phyloP scores from a whole-genome alignment of 1,140 invertebrate species.

The Drosophila rhopaloa region DNA sequence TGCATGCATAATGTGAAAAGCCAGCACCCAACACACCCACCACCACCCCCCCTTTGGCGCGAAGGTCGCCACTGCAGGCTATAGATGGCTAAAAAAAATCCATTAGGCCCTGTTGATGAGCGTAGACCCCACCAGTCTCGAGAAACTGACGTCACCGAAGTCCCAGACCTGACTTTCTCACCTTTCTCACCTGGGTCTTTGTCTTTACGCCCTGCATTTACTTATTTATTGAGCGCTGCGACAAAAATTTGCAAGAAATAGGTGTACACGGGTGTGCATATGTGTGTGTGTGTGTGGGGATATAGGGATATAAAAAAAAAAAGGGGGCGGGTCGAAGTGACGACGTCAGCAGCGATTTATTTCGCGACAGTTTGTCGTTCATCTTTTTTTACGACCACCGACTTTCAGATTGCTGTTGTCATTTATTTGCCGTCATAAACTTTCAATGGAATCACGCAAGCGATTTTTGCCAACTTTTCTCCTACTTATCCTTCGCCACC shows the following conservation, averaged over 20 bases:
- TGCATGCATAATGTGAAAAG: constrained; percentile 72
- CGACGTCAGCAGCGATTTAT: constrained; percentile 76
- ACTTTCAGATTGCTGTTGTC: constrained; percentile 54
- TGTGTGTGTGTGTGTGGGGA: not conserved
- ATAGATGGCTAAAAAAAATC: constrained; percentile 36
- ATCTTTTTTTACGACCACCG: constrained; percentile 70
- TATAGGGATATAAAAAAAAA: not conserved
- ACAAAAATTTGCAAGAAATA: constrained; percentile 55
- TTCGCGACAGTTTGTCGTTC: constrained; percentile 71
- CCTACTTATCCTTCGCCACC: constrained; percentile 41
- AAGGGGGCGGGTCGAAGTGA: constrained; percentile 8
- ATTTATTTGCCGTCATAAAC: constrained; percentile 75
- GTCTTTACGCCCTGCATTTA: constrained; percentile 53
- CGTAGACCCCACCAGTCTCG: too few species aligned
- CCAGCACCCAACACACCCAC: not conserved
- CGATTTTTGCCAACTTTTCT: constrained; percentile 57
- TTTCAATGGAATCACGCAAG: constrained; percentile 72
- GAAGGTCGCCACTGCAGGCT: constrained; percentile 71
- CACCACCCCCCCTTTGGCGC: not conserved
- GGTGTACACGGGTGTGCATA: not conserved
- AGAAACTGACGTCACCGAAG: constrained; percentile 60
- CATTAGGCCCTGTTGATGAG: constrained; percentile 57
- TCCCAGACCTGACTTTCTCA: constrained; percentile 34
- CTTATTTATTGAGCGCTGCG: constrained; percentile 78
- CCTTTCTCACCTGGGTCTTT: constrained; percentile 38